Conservation (phyloP, 2,888 invertebrate species). For the Poecilobothrus nobilitatus region DNA sequence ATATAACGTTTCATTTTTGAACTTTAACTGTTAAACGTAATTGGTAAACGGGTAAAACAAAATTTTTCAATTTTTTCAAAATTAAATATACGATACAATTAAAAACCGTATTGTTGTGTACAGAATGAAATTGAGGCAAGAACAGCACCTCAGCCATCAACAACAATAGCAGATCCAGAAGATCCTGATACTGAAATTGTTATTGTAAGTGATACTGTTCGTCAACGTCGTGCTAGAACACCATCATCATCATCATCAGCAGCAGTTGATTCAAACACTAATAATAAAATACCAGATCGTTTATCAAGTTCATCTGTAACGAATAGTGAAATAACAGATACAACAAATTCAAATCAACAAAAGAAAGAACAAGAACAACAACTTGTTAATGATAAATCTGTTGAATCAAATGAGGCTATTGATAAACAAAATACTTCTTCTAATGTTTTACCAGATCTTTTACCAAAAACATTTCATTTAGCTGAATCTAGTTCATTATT, state of each 20-base stretch:
- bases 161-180: constrained; percentile 11
- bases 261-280: constrained; percentile 22
- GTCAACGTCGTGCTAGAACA: constrained; percentile 45
- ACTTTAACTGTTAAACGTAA: no score
- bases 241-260: constrained; percentile 39
- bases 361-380: constrained; percentile 14
- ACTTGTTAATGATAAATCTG: constrained; percentile 15
- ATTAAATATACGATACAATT: not conserved
- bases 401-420: constrained; percentile 13
- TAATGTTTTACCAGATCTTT: constrained; percentile 43
- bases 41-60: not conserved
- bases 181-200: constrained; percentile 50
- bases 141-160: not conserved
- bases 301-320: not conserved
- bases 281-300: constrained; percentile 17
- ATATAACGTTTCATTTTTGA: not conserved
- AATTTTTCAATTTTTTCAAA: not conserved
- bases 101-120: not conserved
- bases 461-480: constrained; percentile 55
- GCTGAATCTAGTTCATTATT: constrained; percentile 60
- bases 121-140: constrained; percentile 20
- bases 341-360: constrained; percentile 8
- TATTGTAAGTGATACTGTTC: constrained; percentile 54
- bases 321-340: not conserved
- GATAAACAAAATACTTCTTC: constrained; percentile 29